phyloP scores from a whole-genome alignment of 1,140 invertebrate genomes.

The Magallana ariakensis region DNA sequence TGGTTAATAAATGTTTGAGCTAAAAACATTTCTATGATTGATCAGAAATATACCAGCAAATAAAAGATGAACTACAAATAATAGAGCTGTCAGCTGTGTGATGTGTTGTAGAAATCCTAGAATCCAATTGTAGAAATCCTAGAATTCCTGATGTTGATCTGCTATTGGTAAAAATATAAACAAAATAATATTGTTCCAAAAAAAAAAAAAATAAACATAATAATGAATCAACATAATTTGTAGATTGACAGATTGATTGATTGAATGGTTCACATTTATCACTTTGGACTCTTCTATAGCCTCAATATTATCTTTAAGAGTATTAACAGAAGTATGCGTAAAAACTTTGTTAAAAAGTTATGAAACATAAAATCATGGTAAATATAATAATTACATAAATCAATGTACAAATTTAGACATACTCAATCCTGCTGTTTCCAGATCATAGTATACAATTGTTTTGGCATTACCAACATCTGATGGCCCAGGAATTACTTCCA shows the following conservation, averaged over 20 bases:
- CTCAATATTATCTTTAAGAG: background rate
- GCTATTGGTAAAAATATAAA: background rate
- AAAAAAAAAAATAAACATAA: background rate
- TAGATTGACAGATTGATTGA: too few relatives aligned
- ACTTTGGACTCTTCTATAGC: too few relatives aligned
- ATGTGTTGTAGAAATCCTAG: background rate
- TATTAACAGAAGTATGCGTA: background rate
- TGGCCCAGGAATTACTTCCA: background rate
- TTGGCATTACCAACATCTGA: background rate
- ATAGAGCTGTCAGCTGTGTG: background rate
- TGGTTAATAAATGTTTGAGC: too few relatives aligned
- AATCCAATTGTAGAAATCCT: background rate
- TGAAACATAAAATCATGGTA: background rate
- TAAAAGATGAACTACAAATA: background rate
- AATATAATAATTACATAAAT: background rate
- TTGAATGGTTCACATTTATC: too few relatives aligned
- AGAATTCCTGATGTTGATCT: background rate
- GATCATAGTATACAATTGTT: slow-evolving; percentile 19
- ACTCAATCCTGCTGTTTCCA: slow-evolving; percentile 40
- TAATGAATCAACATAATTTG: background rate
- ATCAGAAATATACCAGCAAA: background rate
- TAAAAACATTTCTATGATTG: background rate
- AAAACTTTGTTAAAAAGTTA: background rate
- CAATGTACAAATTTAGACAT: background rate
- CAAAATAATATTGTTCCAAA: background rate